phyloP scores from a whole-genome alignment of 2,797 vertebrate species.

The Jordanella pulchra region DNA sequence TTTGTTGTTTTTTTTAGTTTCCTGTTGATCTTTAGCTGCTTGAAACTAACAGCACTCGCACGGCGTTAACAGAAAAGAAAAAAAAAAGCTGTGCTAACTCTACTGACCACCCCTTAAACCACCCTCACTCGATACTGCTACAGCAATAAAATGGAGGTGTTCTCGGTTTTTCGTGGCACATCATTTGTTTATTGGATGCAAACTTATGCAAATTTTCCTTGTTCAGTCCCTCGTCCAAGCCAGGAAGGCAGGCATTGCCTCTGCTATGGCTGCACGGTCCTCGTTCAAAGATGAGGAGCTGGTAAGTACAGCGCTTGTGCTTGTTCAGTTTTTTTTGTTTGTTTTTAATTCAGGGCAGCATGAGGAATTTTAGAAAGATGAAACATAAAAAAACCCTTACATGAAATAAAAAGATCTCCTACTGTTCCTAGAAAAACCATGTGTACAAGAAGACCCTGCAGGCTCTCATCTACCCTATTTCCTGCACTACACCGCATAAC shows the following conservation, averaged over 20 bases:
- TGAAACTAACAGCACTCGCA: constrained; percentile 54
- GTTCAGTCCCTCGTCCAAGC: constrained; percentile 94
- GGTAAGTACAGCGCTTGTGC: constrained; percentile 80
- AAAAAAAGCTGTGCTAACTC: constrained; percentile 27
- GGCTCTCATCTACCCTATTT: constrained; percentile 98
- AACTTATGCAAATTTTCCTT: constrained; percentile 22
- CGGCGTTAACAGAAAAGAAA: constrained; percentile 25
- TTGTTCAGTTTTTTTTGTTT: background rate
- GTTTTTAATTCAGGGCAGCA: background rate
- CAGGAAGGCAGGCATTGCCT: constrained; percentile 94
- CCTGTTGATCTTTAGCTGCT: constrained; percentile 4
- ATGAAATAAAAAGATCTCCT: background rate
- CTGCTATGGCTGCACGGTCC: constrained; percentile 94
- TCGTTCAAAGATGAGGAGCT: constrained; percentile 97
- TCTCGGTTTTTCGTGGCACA: constrained; percentile 43
- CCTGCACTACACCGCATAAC: constrained; percentile 96
- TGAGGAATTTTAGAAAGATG: background rate
- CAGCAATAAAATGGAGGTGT: constrained; percentile 13
- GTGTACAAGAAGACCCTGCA: constrained; percentile 99
- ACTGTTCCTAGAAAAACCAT: constrained; percentile 87
- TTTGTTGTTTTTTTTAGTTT: constrained; percentile 13
- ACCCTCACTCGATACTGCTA: constrained; percentile 14
- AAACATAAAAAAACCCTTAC: background rate
- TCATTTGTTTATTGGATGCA: constrained; percentile 16
- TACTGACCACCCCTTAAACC: constrained; percentile 38